These are phyloP conservation scores for Aporophyla lueneburgensis DNA, from an alignment of 2,888 invertebrate species.

Conservation along the genomic window DNA sequence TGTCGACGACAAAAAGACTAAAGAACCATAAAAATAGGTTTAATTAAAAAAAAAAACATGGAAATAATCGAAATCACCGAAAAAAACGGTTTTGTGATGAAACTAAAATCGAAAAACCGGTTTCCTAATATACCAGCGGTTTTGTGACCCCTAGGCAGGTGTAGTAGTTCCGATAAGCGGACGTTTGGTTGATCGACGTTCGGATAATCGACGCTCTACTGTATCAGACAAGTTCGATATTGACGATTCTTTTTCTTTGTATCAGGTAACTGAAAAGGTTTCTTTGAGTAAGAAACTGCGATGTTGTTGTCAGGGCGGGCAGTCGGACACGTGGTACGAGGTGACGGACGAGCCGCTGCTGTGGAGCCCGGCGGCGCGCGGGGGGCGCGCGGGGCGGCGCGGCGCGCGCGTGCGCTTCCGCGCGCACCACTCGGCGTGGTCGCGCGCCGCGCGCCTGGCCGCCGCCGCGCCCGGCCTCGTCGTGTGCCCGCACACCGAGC, in stretches of 20 bases:
- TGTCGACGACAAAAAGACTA: no score
- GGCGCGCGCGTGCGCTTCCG: constrained; percentile 72
- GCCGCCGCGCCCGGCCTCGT: constrained; percentile 95
- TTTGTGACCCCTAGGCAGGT: no score
- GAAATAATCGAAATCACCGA: no score
- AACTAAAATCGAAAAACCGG: no score
- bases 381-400: constrained; percentile 86
- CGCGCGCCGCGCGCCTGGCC: constrained; percentile 91
- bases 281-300: constrained; percentile 25
- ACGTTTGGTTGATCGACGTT: no score
- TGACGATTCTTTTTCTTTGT: constrained; percentile 9
- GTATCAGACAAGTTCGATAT: no score
- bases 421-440: constrained; percentile 78
- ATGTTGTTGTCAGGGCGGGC: constrained; percentile 88
- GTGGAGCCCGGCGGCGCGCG: constrained; percentile 87
- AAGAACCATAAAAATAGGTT: no score
- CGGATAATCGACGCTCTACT: no score
- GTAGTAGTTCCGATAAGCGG: no score
- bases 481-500: constrained; percentile 93
- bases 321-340: constrained; percentile 91
- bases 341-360: constrained; percentile 92
- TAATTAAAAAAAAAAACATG: no score
- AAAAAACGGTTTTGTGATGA: no score
- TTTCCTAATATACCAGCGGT: no score
- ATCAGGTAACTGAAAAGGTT: constrained; percentile 27